Evolutionary conservation across 2,797 vertebrate genomes (phyloP), one percentile per base, ranked within the genome.

Genomic region (Lithobates pipiens): DNA sequence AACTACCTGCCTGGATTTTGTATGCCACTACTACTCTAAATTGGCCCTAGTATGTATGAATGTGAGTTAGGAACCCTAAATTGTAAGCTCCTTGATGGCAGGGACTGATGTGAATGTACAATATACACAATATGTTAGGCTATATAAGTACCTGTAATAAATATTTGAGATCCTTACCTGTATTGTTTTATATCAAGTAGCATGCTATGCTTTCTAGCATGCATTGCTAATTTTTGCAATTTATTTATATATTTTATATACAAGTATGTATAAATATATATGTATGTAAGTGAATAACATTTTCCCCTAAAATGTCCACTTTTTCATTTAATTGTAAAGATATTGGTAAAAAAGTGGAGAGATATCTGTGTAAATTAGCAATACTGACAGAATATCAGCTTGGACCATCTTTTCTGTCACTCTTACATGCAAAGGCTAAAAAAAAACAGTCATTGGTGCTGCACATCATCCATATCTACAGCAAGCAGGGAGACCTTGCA

Each of bases 381-480:
- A 10, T n/a, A 32, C 27, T 61, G 77, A 44, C 69, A 63, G 34
- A 18, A 27, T 70, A 80, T 81, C 78, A 81, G 29, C 32, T 34
- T 42, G 32, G 10, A 65, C 67, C 72, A 86, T 86, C 80, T 73
- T 15, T 44, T 72, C 50, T 77, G 74, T 86, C 85, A 81, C 32
- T 86, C 85, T 23, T 61, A 77, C 29, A 32, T n/a, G 16, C 54
- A 34, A 65, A 78, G 46, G 54, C 68, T 25, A 54, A 68, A 73
- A 11, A 46, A 46, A 46, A 46, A 3, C n/a, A 75, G 85, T 73
- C 75, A 78, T 68, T 39, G 75, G 18, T 67, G 67, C 57, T 74
- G 75, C 67, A 34, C 75, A 82, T 73, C 76, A 76, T 67, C 79
- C 85, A 57, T 86, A 86, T 86, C 85, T 82, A 69, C 86, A 85